A percentile compares a stretch with the other conserved stretches of the same genome.
phyloP scores from a whole-genome alignment of 1,140 invertebrate genomes.

The Parasteatoda tepidariorum region DNA sequence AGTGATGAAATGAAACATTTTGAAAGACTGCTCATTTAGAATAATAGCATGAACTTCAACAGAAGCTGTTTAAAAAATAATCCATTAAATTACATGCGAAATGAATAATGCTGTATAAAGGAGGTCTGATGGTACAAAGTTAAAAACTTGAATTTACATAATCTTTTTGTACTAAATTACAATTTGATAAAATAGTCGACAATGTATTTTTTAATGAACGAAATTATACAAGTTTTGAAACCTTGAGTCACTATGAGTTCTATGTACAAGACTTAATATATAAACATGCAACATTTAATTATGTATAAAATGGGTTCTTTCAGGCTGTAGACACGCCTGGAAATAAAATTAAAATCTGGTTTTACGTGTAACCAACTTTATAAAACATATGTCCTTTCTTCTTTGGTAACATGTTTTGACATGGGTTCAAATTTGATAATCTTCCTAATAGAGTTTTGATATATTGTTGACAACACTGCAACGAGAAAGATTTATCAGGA shows the following conservation, averaged over 20 bases:
- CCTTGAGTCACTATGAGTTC: conserved; percentile 22
- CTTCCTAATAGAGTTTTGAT: conserved; percentile 19
- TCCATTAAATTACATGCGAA: background rate
- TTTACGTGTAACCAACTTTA: background rate
- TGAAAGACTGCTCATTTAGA: conserved; percentile 23
- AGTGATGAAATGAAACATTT: background rate
- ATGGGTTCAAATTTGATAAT: background rate
- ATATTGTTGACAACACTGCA: conserved; percentile 4
- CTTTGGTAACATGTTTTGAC: background rate
- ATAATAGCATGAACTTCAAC: conserved; percentile 4
- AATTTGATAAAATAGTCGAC: conserved; percentile 45
- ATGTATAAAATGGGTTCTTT: background rate
- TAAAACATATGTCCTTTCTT: background rate
- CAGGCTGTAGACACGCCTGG: background rate
- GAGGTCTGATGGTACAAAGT: conserved; percentile 47
- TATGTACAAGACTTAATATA: conserved; percentile 48
- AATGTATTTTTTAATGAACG: conserved; percentile 4
- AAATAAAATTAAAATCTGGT: background rate
- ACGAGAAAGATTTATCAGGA: conserved; percentile 3
- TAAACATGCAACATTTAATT: conserved; percentile 30
- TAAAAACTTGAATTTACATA: conserved; percentile 52
- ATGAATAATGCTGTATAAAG: conserved; percentile 25
- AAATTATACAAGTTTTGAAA: conserved; percentile 12
- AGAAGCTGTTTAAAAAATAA: conserved; percentile 4
- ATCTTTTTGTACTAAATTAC: conserved; percentile 54